Evolutionary conservation across 2,888 invertebrate genomes (phyloP).

Genomic region (Aphrophora alni): DNA sequence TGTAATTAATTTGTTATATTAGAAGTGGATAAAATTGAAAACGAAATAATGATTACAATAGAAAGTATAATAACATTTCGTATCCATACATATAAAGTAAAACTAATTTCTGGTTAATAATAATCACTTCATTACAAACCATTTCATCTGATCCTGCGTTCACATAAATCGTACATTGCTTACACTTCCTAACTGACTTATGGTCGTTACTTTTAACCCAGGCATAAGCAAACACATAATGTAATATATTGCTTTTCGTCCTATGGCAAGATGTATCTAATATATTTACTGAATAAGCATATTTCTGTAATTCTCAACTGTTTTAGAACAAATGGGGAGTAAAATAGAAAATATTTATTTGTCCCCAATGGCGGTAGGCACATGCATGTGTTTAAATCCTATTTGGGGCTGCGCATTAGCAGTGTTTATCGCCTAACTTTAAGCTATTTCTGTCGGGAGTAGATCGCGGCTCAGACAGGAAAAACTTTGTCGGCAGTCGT

Average conservation of each 20-base stretch:
- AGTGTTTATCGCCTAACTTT: background rate
- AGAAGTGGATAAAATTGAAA: no score
- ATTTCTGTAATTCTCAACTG: background rate
- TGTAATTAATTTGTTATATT: no score
- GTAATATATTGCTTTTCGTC: background rate
- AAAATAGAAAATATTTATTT: background rate
- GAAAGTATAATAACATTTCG: no score
- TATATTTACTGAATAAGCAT: background rate
- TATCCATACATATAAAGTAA: no score
- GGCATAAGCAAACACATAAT: background rate
- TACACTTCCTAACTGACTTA: background rate
- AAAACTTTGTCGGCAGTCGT: background rate
- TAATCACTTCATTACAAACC: background rate
- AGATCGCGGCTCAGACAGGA: background rate
- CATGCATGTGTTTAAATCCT: background rate
- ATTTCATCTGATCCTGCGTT: background rate
- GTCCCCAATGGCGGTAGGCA: background rate
- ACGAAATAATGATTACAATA: no score
- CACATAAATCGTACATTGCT: background rate
- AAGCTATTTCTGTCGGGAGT: constrained; percentile 5
- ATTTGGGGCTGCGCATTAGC: constrained; percentile 6
- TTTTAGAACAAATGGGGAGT: background rate
- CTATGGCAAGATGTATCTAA: background rate
- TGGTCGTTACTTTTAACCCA: background rate
- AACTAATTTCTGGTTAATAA: background rate